These are phyloP conservation scores for Trissolcus brochymenae DNA, from an alignment of 2,888 invertebrate species.

Conservation along the genomic window DNA sequence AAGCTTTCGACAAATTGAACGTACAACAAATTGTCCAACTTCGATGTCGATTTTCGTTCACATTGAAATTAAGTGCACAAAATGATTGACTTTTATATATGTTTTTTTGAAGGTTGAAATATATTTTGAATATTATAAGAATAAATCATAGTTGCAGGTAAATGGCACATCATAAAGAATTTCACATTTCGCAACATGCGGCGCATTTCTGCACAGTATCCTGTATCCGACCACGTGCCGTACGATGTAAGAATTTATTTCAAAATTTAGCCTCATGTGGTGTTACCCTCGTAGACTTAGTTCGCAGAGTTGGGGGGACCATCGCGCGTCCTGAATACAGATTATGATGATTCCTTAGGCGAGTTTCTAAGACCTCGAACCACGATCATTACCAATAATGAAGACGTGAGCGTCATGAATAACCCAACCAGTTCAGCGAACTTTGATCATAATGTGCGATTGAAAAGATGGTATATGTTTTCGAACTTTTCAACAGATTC, in stretches of 20 bases:
- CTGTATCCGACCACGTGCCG: slow-evolving; percentile 33
- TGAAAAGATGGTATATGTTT: slow-evolving; percentile 45
- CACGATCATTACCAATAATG: slow-evolving; percentile 73
- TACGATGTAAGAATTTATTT: slow-evolving; percentile 64
- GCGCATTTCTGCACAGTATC: slow-evolving; percentile 45
- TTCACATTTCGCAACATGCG: slow-evolving; percentile 49
- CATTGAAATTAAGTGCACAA: no score
- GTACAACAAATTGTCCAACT: no score
- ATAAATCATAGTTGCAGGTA: slow-evolving; percentile 16
- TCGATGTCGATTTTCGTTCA: neutral
- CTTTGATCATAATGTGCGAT: slow-evolving; percentile 63
- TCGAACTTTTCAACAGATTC: slow-evolving; percentile 23
- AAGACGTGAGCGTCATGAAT: slow-evolving; percentile 62
- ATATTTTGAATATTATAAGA: slow-evolving; percentile 21
- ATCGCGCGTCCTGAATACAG: slow-evolving; percentile 69
- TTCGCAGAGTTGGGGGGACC: slow-evolving; percentile 54
- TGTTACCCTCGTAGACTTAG: slow-evolving; percentile 36
- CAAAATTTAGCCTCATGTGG: slow-evolving; percentile 61
- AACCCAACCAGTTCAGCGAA: slow-evolving; percentile 43
- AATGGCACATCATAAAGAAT: slow-evolving; percentile 38
- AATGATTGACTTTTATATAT: neutral
- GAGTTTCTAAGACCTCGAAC: slow-evolving; percentile 60
- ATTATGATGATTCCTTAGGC: slow-evolving; percentile 68
- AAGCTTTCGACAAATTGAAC: neutral
- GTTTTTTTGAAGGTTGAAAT: neutral